Base-by-base conservation (phyloP, 1,140 invertebrate genomes). In the Zaprionus davidi region DNA sequence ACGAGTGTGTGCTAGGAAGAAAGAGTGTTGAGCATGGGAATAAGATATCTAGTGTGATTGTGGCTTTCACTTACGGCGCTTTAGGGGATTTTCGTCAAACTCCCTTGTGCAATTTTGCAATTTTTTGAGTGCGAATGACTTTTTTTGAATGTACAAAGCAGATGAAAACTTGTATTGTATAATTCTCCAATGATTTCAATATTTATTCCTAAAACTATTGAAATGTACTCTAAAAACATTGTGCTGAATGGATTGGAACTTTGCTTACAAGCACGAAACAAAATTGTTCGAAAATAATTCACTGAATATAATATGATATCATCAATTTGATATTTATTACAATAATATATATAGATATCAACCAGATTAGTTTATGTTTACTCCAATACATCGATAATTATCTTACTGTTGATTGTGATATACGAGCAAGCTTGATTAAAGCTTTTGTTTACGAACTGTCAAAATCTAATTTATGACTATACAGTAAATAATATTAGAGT, bases 71-170 rank as follows among this genome's bases (percentile, higher is more conserved):
- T 51, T 20, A 34, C 17, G 28, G 6, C 20, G 5, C 17, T 20
- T 46, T 56, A 3, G 31, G 11, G 36, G 22, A 44, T 71, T 46
- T 20, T 24, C 11, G 1, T 15, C 17, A 28, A 44, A 55, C 5
- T 62, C 34, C n/a, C 20, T 20, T 2, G 22, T 38, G 22, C 57
- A 69, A 51, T 41, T 62, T n/a, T n/a, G n/a, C n/a, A n/a, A n/a
- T n/a, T n/a, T 12, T 12, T n/a, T 13, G n/a, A 49, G 17, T 34
- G 22, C 15, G 31, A 34, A 34, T 34, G 31, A 34, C 9, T 34
- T 11, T 3, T 9, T 34, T 11, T 34, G 9, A 34, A 28, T 17
- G n/a, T 9, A 17, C n/a, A n/a, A 46, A 7, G 7, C n/a, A 46
- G n/a, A 17, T n/a, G 15, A n/a, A n/a, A n/a, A n/a, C 38, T 41